Percentiles rank a stretch among this genome's conserved stretches.
Conservation (phyloP, 2,888 invertebrate species). For the Margaritifera margaritifera region DNA sequence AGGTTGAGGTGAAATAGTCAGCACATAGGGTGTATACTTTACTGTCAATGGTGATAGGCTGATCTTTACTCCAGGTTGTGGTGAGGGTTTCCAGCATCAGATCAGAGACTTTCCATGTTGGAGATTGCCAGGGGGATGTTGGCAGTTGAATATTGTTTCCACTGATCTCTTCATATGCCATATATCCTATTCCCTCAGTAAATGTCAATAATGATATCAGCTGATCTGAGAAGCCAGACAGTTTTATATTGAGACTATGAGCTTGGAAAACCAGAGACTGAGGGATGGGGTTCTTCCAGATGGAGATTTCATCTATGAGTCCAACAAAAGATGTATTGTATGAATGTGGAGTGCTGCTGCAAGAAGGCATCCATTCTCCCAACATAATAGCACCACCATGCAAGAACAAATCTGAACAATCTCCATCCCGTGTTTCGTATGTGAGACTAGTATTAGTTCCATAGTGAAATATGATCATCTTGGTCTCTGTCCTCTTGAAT, state of each 20-base stretch:
- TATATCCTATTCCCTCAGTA: slow-evolving; percentile 47
- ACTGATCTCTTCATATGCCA: slow-evolving; percentile 41
- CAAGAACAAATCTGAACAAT: slow-evolving; percentile 37
- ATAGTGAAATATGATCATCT: slow-evolving; percentile 44
- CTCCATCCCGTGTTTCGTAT: slow-evolving; percentile 33
- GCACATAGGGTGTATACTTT: slow-evolving; percentile 26
- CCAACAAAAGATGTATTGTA: slow-evolving; percentile 38
- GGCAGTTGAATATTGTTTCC: slow-evolving; percentile 52
- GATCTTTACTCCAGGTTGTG: slow-evolving; percentile 4
- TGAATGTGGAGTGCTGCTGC: slow-evolving; percentile 20
- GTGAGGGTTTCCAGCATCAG: slow-evolving; percentile 31
- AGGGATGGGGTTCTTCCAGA: slow-evolving; percentile 51
- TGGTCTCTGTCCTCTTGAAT: slow-evolving; percentile 23
- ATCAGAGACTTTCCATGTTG: slow-evolving; percentile 48
- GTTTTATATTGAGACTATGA: slow-evolving; percentile 45
- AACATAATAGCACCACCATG: slow-evolving; percentile 45
- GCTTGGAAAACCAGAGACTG: slow-evolving; percentile 48
- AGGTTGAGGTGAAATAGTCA: slow-evolving; percentile 34
- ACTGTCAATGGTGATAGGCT: slow-evolving; percentile 17
- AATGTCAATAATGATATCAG: slow-evolving; percentile 45
- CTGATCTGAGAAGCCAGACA: slow-evolving; percentile 43
- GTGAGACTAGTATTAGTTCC: slow-evolving; percentile 34
- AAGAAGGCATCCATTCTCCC: slow-evolving; percentile 53
- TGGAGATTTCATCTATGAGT: slow-evolving; percentile 48
- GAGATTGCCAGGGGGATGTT: slow-evolving; percentile 52